Conservation (phyloP, 2,888 invertebrate species). For the Aphodius granarius region DNA sequence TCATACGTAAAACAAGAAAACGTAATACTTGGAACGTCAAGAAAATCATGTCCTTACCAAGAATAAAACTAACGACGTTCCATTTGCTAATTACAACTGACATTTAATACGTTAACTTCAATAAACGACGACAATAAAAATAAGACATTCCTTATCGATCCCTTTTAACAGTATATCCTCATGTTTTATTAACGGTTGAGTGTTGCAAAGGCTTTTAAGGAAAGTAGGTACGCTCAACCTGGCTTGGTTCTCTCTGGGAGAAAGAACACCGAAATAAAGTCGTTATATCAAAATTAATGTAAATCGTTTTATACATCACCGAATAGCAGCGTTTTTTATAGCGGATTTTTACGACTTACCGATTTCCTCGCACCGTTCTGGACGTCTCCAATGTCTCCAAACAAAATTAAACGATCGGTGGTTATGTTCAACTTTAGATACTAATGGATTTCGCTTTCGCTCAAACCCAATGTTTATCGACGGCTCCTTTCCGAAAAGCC, state of each 20-base stretch:
- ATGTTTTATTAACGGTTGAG: background rate
- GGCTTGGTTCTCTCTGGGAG: background rate
- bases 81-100: no score
- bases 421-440: background rate
- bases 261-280: background rate
- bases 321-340: background rate
- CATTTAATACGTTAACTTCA: no score
- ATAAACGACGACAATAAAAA: no score
- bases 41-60: no score
- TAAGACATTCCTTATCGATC: background rate
- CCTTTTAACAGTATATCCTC: background rate
- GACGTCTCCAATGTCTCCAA: no score
- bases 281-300: background rate
- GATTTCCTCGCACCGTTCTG: background rate
- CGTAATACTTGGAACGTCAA: no score
- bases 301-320: background rate
- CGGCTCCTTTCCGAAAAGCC: background rate
- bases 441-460: background rate
- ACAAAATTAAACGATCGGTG: background rate
- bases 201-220: background rate
- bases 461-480: background rate
- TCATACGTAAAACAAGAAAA: no score
- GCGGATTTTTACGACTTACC: background rate
- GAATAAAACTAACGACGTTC: no score
- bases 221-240: background rate